Conservation (phyloP, 2,113 vertebrate genomes). For the Plecotus auritus region DNA sequence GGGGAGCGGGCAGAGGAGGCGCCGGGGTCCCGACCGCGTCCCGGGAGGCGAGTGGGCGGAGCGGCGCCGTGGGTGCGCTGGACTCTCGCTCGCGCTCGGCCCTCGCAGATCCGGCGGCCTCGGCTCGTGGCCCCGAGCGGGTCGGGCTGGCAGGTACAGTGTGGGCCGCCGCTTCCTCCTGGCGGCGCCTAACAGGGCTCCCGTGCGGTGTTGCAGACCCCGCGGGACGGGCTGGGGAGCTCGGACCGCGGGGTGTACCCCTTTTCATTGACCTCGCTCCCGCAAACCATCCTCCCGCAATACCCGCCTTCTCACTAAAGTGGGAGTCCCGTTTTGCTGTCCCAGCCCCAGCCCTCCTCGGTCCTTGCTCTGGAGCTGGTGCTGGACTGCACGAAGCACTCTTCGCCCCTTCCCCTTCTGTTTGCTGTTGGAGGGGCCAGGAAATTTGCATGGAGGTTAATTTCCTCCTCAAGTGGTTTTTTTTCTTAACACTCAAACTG, state of each 20-base stretch:
- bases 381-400: rapidly evolving
- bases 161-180: background rate
- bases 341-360: background rate
- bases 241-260: background rate
- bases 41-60: background rate
- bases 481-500: background rate
- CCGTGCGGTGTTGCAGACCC: background rate
- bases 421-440: background rate
- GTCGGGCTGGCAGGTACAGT: background rate
- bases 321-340: background rate
- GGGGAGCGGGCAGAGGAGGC: background rate
- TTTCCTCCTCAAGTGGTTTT: background rate
- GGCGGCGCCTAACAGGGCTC: background rate
- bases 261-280: background rate
- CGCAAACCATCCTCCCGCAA: background rate
- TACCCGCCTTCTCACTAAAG: background rate
- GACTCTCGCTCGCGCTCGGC: background rate
- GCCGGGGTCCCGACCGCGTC: background rate
- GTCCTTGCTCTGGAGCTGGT: background rate
- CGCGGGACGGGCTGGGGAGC: background rate
- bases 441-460: background rate
- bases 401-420: background rate
- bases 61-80: background rate
- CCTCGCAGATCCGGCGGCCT: background rate
- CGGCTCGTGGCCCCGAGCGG: background rate